These are phyloP conservation scores for Dicyrtoma fusca DNA, from an alignment of 2,888 invertebrate genomes.

Conservation along the genomic window DNA sequence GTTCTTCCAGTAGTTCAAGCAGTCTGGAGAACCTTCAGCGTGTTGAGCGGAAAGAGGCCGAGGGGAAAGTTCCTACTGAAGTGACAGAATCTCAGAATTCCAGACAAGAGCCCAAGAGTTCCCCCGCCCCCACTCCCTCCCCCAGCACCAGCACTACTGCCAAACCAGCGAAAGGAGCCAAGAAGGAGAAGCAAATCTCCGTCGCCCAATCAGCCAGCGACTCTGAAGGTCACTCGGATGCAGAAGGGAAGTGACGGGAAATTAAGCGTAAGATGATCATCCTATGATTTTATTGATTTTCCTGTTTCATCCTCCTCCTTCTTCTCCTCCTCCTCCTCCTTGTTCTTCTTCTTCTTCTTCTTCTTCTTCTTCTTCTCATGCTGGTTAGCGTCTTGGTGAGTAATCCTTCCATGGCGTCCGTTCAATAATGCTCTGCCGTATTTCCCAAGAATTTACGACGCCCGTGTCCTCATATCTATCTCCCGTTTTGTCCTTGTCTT, in stretches of 20 bases:
- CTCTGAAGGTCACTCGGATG: conserved; percentile 21
- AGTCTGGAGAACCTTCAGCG: not conserved
- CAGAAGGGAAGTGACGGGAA: conserved; percentile 13
- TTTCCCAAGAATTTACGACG: too few relatives aligned
- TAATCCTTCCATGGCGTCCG: too few relatives aligned
- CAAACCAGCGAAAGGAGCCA: not conserved
- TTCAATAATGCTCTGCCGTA: too few relatives aligned
- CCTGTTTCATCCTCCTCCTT: not conserved
- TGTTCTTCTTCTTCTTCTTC: not conserved
- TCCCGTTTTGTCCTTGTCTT: not conserved
- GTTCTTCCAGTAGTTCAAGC: conserved; percentile 12
- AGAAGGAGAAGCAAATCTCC: conserved; percentile 55
- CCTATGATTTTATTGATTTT: conserved; percentile 26
- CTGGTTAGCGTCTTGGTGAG: too few relatives aligned
- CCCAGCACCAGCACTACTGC: conserved; percentile 59
- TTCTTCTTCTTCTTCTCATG: conserved; percentile 8
- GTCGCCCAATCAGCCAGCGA: conserved; percentile 12
- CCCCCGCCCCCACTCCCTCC: conserved; percentile 61
- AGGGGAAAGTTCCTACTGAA: conserved; percentile 15
- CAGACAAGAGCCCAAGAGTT: conserved; percentile 60
- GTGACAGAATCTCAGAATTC: conserved; percentile 7
- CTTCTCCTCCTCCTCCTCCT: not conserved
- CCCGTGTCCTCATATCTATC: not conserved
- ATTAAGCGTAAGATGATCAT: conserved; percentile 23
- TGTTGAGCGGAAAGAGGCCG: not conserved